Base-by-base conservation (phyloP, 2,797 vertebrate genomes). In the Sebastes nivosus region DNA sequence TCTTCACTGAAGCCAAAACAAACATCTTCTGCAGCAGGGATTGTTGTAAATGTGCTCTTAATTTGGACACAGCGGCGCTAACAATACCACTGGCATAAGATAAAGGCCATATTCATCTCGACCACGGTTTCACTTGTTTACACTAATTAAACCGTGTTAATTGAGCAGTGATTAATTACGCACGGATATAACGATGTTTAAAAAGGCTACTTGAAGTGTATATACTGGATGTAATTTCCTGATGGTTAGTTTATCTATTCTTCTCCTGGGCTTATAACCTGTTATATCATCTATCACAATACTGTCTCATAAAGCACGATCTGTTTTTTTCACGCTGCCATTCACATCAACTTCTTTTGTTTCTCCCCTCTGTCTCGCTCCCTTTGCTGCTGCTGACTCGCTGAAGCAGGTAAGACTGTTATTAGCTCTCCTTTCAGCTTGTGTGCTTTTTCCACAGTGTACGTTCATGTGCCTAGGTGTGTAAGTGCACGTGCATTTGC, bases 361-460 rank as follows among this genome's bases (percentile, higher is more conserved):
- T 83, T 91, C 81, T 87, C 70, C 73, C 66, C 75, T 54, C 74
- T 71, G 58, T 85, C 73, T 83, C n/a, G 27, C 81, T 81, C 42
- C 66, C 79, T 69, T 52, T 84, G 83, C 81, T 84, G 84, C 22
- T 79, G 89, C 81, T 83, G 92, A 92, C 89, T 87, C 72, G 58
- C 52, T 87, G 77, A 86, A 90, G 89, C 94, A 95, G 94, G 94
- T 95, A 91, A 91, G 91, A 93, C 80, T 82, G 66, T 91, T 93
- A 91, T 93, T 93, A 91, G 74, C 86, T 86, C 74, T 74, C 29
- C 74, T 73, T 68, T 83, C 72, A 66, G 75, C 59, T 6, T 60
- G 50, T 85, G 79, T 75, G 74, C 52, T 75, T 75, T 69, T 58
- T 14, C 27, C 27, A 72, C 65, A 55, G 29, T 81, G 10, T 67